phyloP scores from a whole-genome alignment of 2,888 invertebrate species.

The Cybosia mesomella region DNA sequence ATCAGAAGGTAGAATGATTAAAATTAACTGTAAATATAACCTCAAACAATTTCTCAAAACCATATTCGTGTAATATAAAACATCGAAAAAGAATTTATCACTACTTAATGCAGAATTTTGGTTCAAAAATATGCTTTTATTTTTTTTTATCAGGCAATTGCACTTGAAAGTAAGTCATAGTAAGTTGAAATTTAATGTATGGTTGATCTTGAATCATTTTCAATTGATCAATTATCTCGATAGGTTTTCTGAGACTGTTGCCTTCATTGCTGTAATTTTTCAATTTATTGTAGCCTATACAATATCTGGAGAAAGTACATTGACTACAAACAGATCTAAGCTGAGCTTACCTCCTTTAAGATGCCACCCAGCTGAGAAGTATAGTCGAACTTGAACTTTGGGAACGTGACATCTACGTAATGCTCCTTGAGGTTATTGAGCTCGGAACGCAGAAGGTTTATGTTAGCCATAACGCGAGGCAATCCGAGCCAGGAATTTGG shows the following conservation, averaged over 20 bases:
- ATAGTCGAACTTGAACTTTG: slow-evolving; percentile 92
- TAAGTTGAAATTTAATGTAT: no score
- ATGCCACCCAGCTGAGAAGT: slow-evolving; percentile 88
- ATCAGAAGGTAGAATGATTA: no score
- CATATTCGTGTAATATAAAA: no score
- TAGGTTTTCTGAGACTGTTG: background rate
- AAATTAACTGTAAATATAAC: no score
- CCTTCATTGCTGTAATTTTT: no score
- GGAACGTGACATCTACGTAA: slow-evolving; percentile 89
- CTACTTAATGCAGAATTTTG: no score
- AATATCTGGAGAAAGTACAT: background rate
- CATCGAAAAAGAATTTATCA: no score
- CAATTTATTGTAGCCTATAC: background rate
- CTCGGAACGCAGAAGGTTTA: slow-evolving; percentile 87
- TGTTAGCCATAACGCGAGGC: slow-evolving; percentile 84
- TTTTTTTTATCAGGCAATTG: no score
- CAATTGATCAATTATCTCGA: background rate
- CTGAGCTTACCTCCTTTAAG: slow-evolving; percentile 87
- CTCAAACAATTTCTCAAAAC: no score
- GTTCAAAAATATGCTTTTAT: no score
- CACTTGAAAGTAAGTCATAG: no score
- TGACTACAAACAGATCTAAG: background rate
- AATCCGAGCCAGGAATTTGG: slow-evolving; percentile 89
- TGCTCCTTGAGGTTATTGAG: slow-evolving; percentile 87
- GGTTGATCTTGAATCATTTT: background rate